A percentile compares a stretch with the other conserved stretches of the same genome.
These are phyloP conservation scores for Lagria hirta DNA, from an alignment of 2,888 invertebrate species.

Conservation along the genomic window DNA sequence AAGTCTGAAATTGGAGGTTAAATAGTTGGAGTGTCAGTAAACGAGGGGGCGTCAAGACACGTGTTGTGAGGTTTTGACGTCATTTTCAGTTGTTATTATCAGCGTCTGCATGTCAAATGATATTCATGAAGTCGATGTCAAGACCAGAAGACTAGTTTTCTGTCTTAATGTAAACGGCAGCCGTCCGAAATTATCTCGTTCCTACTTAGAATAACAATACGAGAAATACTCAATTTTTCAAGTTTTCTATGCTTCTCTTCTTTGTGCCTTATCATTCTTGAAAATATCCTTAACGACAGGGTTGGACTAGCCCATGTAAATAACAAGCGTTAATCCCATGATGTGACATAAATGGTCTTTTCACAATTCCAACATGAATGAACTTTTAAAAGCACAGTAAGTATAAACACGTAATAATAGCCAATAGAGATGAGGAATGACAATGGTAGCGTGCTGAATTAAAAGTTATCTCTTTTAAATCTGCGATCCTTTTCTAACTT, in stretches of 20 bases:
- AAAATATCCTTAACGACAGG: conserved; percentile 23
- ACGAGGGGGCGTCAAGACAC: conserved; percentile 40
- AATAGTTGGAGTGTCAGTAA: conserved; percentile 35
- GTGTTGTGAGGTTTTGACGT: conserved; percentile 41
- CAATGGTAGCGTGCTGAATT: conserved; percentile 26
- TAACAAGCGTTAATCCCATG: conserved; percentile 27
- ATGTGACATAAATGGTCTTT: conserved; percentile 27
- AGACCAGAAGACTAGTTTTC: conserved; percentile 31
- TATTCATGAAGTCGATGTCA: conserved; percentile 45
- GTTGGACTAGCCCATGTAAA: conserved; percentile 18
- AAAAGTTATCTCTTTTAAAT: conserved; percentile 14
- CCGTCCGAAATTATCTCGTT: conserved; percentile 14
- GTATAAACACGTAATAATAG: conserved; percentile 31
- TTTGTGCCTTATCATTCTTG: conserved; percentile 10
- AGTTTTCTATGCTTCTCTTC: background rate
- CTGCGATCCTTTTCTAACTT: conserved; percentile 14
- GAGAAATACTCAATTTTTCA: conserved; percentile 6
- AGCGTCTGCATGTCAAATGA: conserved; percentile 39
- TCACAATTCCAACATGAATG: conserved; percentile 19
- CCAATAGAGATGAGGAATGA: conserved; percentile 29
- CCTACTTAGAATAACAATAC: conserved; percentile 21
- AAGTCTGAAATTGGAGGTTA: conserved; percentile 22
- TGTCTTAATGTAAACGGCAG: conserved; percentile 13
- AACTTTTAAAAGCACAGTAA: conserved; percentile 25
- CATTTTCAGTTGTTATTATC: conserved; percentile 36